phyloP scores from a whole-genome alignment of 2,797 vertebrate genomes.

The Triplophysa bombifrons region DNA sequence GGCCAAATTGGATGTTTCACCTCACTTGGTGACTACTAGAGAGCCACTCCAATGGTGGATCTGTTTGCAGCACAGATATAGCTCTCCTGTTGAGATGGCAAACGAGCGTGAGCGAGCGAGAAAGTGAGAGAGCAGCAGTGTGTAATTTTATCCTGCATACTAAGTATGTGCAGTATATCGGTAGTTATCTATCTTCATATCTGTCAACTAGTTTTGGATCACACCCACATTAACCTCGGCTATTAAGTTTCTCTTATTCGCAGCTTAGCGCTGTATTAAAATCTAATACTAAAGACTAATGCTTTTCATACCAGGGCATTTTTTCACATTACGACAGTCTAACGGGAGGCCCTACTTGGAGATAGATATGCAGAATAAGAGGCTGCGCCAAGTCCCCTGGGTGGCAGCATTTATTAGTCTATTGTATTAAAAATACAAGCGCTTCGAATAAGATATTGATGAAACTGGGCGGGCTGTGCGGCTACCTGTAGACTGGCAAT shows the following conservation, averaged over 20 bases:
- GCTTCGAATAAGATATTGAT: conserved; percentile 31
- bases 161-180: conserved; percentile 14
- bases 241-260: conserved; percentile 45
- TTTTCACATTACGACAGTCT: conserved; percentile 28
- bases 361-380: conserved; percentile 38
- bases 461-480: conserved; percentile 5
- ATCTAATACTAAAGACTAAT: conserved; percentile 46
- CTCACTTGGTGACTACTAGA: conserved; percentile 55
- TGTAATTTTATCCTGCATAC: conserved; percentile 8
- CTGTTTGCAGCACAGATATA: conserved; percentile 70
- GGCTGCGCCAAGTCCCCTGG: conserved; percentile 31
- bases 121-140: background rate
- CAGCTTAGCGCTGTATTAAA: conserved; percentile 45
- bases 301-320: conserved; percentile 30
- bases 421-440: conserved; percentile 42
- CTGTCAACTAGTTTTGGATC: conserved; percentile 45
- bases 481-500: conserved; percentile 21
- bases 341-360: conserved; percentile 25
- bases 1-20: conserved; percentile 50
- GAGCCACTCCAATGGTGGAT: conserved; percentile 56
- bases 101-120: conserved; percentile 24
- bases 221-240: conserved; percentile 44
- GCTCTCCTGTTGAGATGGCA: conserved; percentile 59
- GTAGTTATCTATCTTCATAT: conserved; percentile 42
- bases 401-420: conserved; percentile 27